Percentiles rank a stretch among this genome's conserved stretches.
Evolutionary conservation across 2,888 invertebrate species (phyloP).

Genomic region (Chelonus formosanus): DNA sequence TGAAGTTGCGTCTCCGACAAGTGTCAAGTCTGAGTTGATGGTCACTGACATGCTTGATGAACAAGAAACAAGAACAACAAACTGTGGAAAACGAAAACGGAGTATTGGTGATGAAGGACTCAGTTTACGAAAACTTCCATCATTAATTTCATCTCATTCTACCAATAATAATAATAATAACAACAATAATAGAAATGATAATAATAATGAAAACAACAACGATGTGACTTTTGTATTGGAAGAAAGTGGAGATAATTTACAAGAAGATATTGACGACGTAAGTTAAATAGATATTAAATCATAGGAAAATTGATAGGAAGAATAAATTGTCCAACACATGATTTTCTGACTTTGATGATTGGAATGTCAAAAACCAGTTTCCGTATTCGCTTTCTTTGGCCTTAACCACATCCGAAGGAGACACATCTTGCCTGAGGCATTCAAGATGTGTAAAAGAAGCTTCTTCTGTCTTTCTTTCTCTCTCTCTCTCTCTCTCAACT

Average conservation of each 20-base stretch:
- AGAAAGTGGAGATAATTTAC: slow-evolving; percentile 53
- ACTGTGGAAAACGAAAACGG: slow-evolving; percentile 54
- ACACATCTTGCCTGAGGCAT: slow-evolving; percentile 38
- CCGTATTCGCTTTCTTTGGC: slow-evolving; percentile 47
- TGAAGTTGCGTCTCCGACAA: slow-evolving; percentile 57
- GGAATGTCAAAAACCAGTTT: slow-evolving; percentile 49
- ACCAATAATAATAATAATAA: slow-evolving; percentile 35
- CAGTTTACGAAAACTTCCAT: slow-evolving; percentile 57
- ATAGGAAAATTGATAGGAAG: slow-evolving; percentile 11
- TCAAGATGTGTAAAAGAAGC: background rate
- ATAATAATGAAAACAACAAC: slow-evolving; percentile 56
- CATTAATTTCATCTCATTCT: slow-evolving; percentile 34
- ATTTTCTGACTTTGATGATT: slow-evolving; percentile 7
- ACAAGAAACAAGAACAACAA: slow-evolving; percentile 38
- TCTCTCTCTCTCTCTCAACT: slow-evolving; percentile 26
- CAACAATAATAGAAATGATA: slow-evolving; percentile 62
- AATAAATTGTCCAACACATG: slow-evolving; percentile 15
- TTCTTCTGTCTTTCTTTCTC: slow-evolving; percentile 28
- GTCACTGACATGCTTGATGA: slow-evolving; percentile 60
- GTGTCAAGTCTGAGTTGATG: slow-evolving; percentile 61
- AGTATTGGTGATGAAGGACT: slow-evolving; percentile 54
- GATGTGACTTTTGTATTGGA: slow-evolving; percentile 61
- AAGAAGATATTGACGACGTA: slow-evolving; percentile 59
- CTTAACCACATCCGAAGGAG: slow-evolving; percentile 31
- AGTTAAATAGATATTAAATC: slow-evolving; percentile 44